Percentiles rank a stretch among this genome's conserved stretches.
Conservation (phyloP, 2,888 invertebrate genomes). For the Pardosa pseudoannulata region DNA sequence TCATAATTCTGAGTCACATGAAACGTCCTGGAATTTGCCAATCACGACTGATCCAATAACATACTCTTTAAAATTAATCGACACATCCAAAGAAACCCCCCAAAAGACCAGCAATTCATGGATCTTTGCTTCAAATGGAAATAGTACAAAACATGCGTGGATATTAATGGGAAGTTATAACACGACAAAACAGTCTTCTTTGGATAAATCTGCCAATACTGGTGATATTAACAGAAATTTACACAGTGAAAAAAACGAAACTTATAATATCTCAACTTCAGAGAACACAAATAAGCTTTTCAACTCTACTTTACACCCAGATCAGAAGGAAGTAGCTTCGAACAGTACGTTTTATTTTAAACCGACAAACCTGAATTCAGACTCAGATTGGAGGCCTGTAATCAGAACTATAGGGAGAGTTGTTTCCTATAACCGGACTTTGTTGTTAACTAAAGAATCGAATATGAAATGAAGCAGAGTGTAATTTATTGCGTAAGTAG, state of each 20-base stretch:
- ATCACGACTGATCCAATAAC: constrained; percentile 33
- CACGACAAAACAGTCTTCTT: neutral
- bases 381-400: constrained; percentile 50
- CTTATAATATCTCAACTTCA: constrained; percentile 22
- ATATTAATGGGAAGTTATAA: constrained; percentile 22
- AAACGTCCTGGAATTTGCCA: constrained; percentile 37
- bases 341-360: neutral
- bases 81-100: constrained; percentile 1
- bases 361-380: neutral
- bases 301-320: too few relatives aligned
- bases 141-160: constrained; percentile 23
- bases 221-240: neutral
- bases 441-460: too few relatives aligned
- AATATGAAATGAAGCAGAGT: neutral
- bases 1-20: neutral
- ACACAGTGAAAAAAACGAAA: neutral
- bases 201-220: neutral
- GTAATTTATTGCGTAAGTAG: too few relatives aligned
- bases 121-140: constrained; percentile 20
- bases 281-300: neutral
- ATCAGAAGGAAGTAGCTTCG: neutral
- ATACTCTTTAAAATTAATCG: constrained; percentile 38
- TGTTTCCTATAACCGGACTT: constrained; percentile 12
- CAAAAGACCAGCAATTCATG: constrained; percentile 26
- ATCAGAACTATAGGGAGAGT: constrained; percentile 44